Conservation (phyloP, 2,113 vertebrate genomes). For the Cryptoleucopteryx plumbea region DNA sequence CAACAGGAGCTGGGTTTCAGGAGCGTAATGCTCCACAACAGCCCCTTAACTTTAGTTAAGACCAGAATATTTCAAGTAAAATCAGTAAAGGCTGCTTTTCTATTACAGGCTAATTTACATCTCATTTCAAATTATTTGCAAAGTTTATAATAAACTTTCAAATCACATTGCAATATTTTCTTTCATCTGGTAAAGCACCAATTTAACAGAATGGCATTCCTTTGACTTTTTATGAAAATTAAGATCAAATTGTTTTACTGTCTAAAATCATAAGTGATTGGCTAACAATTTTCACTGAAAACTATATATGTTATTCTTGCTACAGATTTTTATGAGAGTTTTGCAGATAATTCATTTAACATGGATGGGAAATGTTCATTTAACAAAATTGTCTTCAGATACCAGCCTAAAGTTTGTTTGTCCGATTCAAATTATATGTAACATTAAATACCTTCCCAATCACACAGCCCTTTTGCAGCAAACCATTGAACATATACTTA, state of each 20-base stretch:
- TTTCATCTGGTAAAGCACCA: neutral
- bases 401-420: neutral
- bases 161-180: neutral
- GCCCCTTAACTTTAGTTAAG: neutral
- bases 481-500: neutral
- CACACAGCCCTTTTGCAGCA: neutral
- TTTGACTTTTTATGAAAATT: neutral
- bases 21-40: fast-evolving
- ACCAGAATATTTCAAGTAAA: neutral
- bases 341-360: neutral
- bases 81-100: neutral
- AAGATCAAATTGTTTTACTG: neutral
- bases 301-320: neutral
- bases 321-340: neutral
- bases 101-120: neutral
- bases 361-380: neutral
- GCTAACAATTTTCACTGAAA: neutral
- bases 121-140: neutral
- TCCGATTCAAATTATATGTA: neutral
- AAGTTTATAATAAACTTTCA: neutral
- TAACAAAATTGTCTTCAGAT: neutral
- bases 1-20: neutral
- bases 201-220: neutral
- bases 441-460: neutral
- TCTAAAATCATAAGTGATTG: neutral